Evolutionary conservation across 1,140 invertebrate species (phyloP).

Genomic region (Neelides sp.): DNA sequence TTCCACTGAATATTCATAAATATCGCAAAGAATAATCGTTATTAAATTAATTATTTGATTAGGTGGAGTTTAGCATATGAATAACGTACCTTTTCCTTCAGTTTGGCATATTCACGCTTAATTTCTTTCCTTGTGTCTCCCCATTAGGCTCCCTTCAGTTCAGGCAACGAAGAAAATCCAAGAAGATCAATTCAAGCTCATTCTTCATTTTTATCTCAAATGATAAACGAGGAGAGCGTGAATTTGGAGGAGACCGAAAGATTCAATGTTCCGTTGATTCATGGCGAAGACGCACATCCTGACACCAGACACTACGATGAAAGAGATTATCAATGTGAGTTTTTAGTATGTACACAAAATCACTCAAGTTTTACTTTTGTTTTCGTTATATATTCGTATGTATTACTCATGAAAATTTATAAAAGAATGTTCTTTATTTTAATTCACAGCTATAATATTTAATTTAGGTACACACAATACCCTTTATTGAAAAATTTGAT

Average conservation of each 20-base stretch:
- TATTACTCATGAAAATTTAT: background rate
- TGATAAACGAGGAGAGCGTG: slow-evolving; percentile 5
- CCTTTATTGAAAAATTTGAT: background rate
- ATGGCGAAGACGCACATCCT: slow-evolving; percentile 4
- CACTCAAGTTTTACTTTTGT: background rate
- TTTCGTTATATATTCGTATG: background rate
- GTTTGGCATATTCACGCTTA: no score
- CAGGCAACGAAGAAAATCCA: no score
- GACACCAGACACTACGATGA: slow-evolving; percentile 19
- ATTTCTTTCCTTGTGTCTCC: no score
- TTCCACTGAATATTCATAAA: no score
- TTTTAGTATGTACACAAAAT: background rate
- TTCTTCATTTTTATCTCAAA: slow-evolving; percentile 5
- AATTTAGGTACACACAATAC: background rate
- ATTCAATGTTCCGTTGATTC: slow-evolving; percentile 11
- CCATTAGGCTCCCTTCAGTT: no score
- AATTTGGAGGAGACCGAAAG: background rate
- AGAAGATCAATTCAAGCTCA: no score
- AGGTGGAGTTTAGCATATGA: no score
- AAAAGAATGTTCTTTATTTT: background rate
- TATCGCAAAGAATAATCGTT: no score
- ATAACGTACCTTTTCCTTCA: no score
- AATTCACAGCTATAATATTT: background rate
- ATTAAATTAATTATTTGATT: no score
- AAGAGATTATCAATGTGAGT: slow-evolving; percentile 28